phyloP scores from a whole-genome alignment of 2,113 vertebrate species.

The Hydrochoerus hydrochaeris region DNA sequence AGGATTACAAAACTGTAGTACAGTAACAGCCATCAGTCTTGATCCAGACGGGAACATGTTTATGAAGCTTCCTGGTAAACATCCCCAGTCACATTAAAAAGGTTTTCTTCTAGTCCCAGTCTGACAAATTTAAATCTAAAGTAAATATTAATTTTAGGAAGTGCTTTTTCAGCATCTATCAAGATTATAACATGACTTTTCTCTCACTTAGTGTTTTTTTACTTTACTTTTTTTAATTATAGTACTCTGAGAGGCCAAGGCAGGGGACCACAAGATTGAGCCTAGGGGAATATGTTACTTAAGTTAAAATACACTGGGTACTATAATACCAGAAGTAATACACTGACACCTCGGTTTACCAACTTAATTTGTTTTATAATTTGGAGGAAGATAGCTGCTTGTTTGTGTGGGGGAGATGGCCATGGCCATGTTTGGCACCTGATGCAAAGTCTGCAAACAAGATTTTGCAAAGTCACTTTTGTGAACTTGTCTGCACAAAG shows the following conservation, averaged over 20 bases:
- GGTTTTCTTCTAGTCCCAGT: not conserved
- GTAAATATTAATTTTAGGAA: conserved; percentile 32
- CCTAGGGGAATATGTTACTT: not conserved
- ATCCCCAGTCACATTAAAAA: not conserved
- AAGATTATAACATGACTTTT: not conserved
- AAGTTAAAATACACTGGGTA: too few relatives aligned
- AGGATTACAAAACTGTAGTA: not conserved
- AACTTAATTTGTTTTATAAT: not conserved
- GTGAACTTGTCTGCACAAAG: not conserved
- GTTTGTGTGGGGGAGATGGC: not conserved
- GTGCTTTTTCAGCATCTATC: not conserved
- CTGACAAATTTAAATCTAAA: conserved; percentile 36
- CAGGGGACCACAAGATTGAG: not conserved
- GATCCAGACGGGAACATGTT: not conserved
- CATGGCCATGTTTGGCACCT: not conserved
- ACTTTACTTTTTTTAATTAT: not conserved
- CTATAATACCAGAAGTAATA: not conserved
- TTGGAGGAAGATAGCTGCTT: not conserved
- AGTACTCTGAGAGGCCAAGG: not conserved
- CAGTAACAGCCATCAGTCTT: not conserved
- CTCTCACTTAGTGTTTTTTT: not conserved
- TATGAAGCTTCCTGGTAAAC: not conserved
- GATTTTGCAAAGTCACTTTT: not conserved
- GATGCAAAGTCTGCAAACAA: not conserved
- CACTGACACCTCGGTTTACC: not conserved